Conservation (phyloP, 2,888 invertebrate species). For the Lymantria monacha region DNA sequence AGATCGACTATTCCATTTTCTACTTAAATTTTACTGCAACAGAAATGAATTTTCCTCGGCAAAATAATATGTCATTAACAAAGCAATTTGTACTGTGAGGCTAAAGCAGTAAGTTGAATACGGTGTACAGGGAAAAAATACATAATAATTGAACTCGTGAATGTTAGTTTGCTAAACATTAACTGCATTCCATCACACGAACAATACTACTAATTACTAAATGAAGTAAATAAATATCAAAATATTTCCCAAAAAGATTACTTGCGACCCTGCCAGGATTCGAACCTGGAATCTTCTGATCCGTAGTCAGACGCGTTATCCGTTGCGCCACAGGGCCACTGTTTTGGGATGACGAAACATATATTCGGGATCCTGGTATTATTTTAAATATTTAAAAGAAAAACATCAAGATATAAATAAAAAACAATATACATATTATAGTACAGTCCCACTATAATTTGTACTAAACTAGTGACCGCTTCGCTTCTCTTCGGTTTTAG, state of each 20-base stretch:
- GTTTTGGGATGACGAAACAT: not conserved
- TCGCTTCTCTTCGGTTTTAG: too few species aligned
- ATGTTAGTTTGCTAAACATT: slow-evolving; percentile 63
- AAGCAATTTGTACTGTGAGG: slow-evolving; percentile 45
- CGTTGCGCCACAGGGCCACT: slow-evolving; percentile 84
- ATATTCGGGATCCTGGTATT: not conserved
- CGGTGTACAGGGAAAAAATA: slow-evolving; percentile 18
- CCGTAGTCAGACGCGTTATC: slow-evolving; percentile 88
- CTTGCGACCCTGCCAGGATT: slow-evolving; percentile 82
- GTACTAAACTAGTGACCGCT: too few species aligned
- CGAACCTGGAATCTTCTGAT: slow-evolving; percentile 86
- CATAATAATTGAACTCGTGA: slow-evolving; percentile 42
- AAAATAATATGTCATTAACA: slow-evolving; percentile 15
- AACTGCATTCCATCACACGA: slow-evolving; percentile 56
- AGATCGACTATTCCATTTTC: slow-evolving; percentile 18
- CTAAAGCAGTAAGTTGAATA: slow-evolving; percentile 38
- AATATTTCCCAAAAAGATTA: slow-evolving; percentile 26
- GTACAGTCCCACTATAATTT: too few species aligned
- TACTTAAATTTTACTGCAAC: slow-evolving; percentile 10
- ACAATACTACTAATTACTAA: slow-evolving; percentile 59
- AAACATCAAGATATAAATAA: too few species aligned
- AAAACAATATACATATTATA: too few species aligned
- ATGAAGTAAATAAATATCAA: slow-evolving; percentile 40
- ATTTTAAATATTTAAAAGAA: too few species aligned
- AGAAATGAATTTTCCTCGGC: slow-evolving; percentile 29